phyloP scores from a whole-genome alignment of 2,888 invertebrate species.

The Netelia fuscicornis region DNA sequence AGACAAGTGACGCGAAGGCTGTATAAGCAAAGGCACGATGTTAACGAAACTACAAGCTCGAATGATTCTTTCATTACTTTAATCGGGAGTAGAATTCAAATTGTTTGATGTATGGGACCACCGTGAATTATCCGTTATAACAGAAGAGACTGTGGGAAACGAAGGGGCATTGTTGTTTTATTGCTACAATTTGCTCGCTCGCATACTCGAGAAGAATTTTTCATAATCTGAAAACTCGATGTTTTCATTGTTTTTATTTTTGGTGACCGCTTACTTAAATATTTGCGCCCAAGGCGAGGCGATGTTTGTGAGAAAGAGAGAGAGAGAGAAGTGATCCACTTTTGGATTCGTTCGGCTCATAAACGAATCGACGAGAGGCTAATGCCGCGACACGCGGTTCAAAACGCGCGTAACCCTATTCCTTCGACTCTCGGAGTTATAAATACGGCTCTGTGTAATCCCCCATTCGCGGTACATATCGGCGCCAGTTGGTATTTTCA shows the following conservation, averaged over 20 bases:
- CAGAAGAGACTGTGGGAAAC: neutral
- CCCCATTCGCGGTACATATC: constrained; percentile 38
- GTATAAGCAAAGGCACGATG: constrained; percentile 25
- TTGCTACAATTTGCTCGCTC: neutral
- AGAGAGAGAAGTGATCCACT: constrained; percentile 40
- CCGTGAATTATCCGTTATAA: neutral
- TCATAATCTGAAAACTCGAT: neutral
- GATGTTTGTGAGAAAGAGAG: constrained; percentile 23
- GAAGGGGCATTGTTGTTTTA: constrained; percentile 20
- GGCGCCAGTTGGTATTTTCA: constrained; percentile 63
- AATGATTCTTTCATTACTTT: constrained; percentile 47
- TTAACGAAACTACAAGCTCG: constrained; percentile 1
- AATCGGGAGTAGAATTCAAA: constrained; percentile 29
- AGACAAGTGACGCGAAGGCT: constrained; percentile 45
- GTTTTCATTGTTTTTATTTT: constrained; percentile 47
- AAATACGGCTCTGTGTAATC: constrained; percentile 64
- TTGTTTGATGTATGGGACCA: constrained; percentile 31
- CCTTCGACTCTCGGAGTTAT: constrained; percentile 65
- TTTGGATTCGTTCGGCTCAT: constrained; percentile 48
- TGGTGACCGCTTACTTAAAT: constrained; percentile 32
- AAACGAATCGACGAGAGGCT: constrained; percentile 62
- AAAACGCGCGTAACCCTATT: constrained; percentile 56
- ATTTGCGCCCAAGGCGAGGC: constrained; percentile 22
- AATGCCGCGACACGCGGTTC: constrained; percentile 54
- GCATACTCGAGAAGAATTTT: constrained; percentile 35